Evolutionary conservation across 2,113 vertebrate species (phyloP), one percentile per base, ranked within the genome.

Genomic region (Megaleporinus macrocephalus): DNA sequence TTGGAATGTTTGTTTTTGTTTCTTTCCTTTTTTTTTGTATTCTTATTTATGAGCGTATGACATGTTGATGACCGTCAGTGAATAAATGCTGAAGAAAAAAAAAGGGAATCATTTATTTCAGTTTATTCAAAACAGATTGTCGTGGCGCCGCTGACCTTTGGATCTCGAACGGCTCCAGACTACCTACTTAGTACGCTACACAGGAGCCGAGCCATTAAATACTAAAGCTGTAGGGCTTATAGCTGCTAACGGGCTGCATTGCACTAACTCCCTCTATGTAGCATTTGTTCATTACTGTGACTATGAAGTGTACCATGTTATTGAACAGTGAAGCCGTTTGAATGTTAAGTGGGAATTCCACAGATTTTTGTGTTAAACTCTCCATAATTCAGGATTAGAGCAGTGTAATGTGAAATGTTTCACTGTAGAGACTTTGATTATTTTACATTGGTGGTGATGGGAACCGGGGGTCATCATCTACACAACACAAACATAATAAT

Each of bases 31-130:
- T 13, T 75, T 80, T 80, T 75, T 81, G 27, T 73, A 66, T 75
- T 55, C 65, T 53, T 81, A 73, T 80, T 81, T 66, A 81, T 81
- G 61, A 66, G 61, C n/a, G 47, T 55, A 57, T 69, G 29, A 14
- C 57, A 36, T 30, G 71, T 53, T 55, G 29, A 18, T 61, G 14
- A 51, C 12, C 1, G 24, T 1, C 41, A 10, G 62, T 62, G 24
- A 65, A 71, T 78, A 49, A 82, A 65, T 71, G 14, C 65, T 55
- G 24, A 30, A 26, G 29, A 59, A 1, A 68, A 63, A 29, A 20
- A 71, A 30, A 41, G n/a, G 49, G 63, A 62, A 57, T 47, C 41
- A 18, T 36, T 82, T 5, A 22, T 61, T 78, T 47, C n/a, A 22
- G 47, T 63, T 83, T 61, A 51, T 49, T 29, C 9, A n/a, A 69